A percentile compares a stretch with the other conserved stretches of the same genome.
Conservation (phyloP, 2,888 invertebrate genomes). For the Furcula furcula region DNA sequence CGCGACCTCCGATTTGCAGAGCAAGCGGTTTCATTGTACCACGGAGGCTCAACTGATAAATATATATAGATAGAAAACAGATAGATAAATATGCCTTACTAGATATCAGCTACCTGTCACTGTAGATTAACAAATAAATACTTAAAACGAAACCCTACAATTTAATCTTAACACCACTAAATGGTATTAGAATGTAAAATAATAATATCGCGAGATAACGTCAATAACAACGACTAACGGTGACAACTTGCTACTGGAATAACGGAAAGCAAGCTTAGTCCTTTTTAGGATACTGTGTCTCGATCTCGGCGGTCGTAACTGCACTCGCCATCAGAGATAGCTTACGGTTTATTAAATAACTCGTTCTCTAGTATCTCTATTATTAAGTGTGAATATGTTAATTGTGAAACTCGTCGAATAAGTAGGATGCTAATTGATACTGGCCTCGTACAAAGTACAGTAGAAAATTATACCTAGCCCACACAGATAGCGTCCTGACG, state of each 20-base stretch:
- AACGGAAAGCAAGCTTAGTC: slow-evolving; percentile 68
- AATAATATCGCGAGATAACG: slow-evolving; percentile 31
- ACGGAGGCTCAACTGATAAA: too few relatives aligned
- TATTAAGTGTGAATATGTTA: slow-evolving; percentile 29
- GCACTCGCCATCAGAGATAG: slow-evolving; percentile 37
- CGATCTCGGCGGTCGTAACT: slow-evolving; percentile 38
- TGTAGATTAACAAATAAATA: slow-evolving; percentile 7
- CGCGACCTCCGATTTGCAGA: too few relatives aligned
- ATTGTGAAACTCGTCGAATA: slow-evolving; percentile 22
- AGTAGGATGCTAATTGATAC: slow-evolving; percentile 29
- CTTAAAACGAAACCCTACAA: too few relatives aligned
- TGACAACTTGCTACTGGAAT: slow-evolving; percentile 49
- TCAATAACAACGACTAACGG: slow-evolving; percentile 53
- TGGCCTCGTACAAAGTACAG: slow-evolving; percentile 29
- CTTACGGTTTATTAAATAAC: slow-evolving; percentile 46
- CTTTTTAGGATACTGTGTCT: slow-evolving; percentile 63
- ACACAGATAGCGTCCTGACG: slow-evolving; percentile 20
- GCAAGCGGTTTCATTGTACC: too few relatives aligned
- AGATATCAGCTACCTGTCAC: neutral
- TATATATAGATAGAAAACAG: too few relatives aligned
- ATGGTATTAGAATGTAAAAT: too few relatives aligned
- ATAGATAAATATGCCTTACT: neutral
- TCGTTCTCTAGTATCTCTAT: slow-evolving; percentile 19
- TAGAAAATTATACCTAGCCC: slow-evolving; percentile 39
- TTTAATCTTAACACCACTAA: too few relatives aligned